phyloP scores from a whole-genome alignment of 2,888 invertebrate species.

The Bellardia pandia region DNA sequence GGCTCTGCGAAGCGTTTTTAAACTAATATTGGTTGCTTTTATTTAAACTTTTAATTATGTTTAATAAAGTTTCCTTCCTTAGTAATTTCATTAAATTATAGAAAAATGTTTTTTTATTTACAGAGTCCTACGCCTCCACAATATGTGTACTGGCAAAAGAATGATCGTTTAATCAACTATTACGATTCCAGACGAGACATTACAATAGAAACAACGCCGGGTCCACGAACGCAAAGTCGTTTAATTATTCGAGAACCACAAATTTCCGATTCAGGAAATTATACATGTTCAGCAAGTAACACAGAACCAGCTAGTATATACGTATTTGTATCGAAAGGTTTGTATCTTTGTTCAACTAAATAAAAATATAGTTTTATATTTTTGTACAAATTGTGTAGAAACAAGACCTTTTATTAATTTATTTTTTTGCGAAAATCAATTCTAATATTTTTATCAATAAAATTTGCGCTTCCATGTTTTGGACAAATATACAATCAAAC shows the following conservation, averaged over 20 bases:
- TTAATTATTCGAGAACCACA: constrained; percentile 93
- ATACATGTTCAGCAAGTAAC: constrained; percentile 95
- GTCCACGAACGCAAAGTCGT: constrained; percentile 93
- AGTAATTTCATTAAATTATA: not conserved
- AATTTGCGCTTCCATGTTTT: too few relatives aligned
- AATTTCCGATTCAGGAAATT: constrained; percentile 95
- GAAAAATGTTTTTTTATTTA: constrained; percentile 74
- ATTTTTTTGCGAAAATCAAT: too few relatives aligned
- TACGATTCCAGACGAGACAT: constrained; percentile 93
- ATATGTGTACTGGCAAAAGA: constrained; percentile 98
- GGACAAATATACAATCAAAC: too few relatives aligned
- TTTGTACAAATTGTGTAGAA: too few relatives aligned
- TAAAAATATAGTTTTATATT: too few relatives aligned
- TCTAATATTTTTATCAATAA: too few relatives aligned
- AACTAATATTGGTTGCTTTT: too few relatives aligned
- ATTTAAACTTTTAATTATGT: too few relatives aligned
- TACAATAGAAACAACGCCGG: constrained; percentile 92
- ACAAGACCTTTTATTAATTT: too few relatives aligned
- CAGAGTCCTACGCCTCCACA: constrained; percentile 96
- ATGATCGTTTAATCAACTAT: constrained; percentile 97
- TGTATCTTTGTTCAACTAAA: too few relatives aligned
- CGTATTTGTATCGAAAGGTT: constrained; percentile 95
- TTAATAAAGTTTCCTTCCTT: too few relatives aligned
- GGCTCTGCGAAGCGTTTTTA: too few relatives aligned
- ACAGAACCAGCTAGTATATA: constrained; percentile 94